Evolutionary conservation across 2,113 vertebrate genomes (phyloP), one percentile per base, ranked within the genome.

Genomic region (Dipodomys spectabilis): DNA sequence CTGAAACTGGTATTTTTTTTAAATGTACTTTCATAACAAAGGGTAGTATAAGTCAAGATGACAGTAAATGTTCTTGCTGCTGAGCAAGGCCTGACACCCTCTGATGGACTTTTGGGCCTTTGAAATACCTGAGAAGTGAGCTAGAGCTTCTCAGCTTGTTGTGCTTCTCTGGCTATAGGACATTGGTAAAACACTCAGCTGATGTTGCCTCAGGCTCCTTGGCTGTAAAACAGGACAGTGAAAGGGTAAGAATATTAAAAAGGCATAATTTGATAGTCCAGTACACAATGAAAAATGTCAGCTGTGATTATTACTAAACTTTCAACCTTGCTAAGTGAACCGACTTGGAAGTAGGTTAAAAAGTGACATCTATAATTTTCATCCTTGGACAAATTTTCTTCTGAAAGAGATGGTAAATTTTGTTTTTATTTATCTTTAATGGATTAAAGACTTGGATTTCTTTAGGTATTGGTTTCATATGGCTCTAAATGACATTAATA

Each of bases 341-440:
- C 12, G 53, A 82, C 27, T 53, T 32, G n/a, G 1, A 62, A n/a
- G 20, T 35, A 65, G 22, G 19, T 91, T 91, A 78, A 30, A 77
- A 82, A 74, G 39, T 62, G 82, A 45, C 25, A 91, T 57, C 57
- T 73, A 27, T 69, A 9, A 64, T 84, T 90, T 39, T 39, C 74
- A 64, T 91, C 15, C 28, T 85, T n/a, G n/a, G 23, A 69, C 12
- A 78, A 44, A 45, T 83, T 94, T 86, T 82, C 35, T 53, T 74
- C 28, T 68, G n/a, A 84, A 91, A 90, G 45, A 69, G 1, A 6
- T 79, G 62, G 27, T 65, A 32, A 82, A 64, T 71, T 91, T 87
- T 94, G 72, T 67, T 71, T 90, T 85, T 60, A 27, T 57, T 57
- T 89, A 74, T 84, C 78, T 74, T 87, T 87, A 87, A 72, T 49